Evolutionary conservation across 2,113 vertebrate species (phyloP).

Genomic region (Patagioenas fasciata): DNA sequence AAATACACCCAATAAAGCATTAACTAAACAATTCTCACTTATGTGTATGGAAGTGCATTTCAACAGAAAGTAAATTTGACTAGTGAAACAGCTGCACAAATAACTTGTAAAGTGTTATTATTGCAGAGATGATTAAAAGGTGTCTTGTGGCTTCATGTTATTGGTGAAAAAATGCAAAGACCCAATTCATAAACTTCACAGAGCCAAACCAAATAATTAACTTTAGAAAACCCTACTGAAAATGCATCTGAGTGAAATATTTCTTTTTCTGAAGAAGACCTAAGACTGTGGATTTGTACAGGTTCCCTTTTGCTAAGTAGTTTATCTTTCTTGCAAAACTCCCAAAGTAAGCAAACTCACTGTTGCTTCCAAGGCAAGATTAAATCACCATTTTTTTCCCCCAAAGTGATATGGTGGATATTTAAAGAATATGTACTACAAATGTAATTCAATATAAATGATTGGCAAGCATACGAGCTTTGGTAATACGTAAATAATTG

Average conservation of each 20-base stretch:
- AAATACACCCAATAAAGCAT: not conserved
- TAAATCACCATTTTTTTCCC: not conserved
- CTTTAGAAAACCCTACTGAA: slow-evolving; percentile 14
- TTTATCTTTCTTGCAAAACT: slow-evolving; percentile 65
- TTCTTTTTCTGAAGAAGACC: slow-evolving; percentile 44
- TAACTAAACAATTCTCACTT: not conserved
- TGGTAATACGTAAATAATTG: not conserved
- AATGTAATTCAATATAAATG: not conserved
- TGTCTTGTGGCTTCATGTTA: slow-evolving; percentile 24
- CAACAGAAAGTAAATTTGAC: slow-evolving; percentile 45
- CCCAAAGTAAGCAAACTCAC: slow-evolving; percentile 65
- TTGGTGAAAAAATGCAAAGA: slow-evolving; percentile 32
- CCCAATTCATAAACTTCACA: not conserved
- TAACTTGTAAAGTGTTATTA: slow-evolving; percentile 41
- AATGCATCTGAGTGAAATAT: slow-evolving; percentile 13
- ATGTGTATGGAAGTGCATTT: not conserved
- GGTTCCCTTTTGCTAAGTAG: slow-evolving; percentile 31
- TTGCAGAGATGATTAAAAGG: slow-evolving; percentile 56
- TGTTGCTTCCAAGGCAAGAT: slow-evolving; percentile 41
- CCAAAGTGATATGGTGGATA: not conserved
- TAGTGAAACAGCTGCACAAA: slow-evolving; percentile 66
- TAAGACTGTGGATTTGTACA: slow-evolving; percentile 16
- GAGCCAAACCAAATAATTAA: slow-evolving; percentile 65
- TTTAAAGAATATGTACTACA: not conserved
- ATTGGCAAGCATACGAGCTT: not conserved